Evolutionary conservation across 2,113 vertebrate genomes (phyloP).

Genomic region (Grammomys surdaster): DNA sequence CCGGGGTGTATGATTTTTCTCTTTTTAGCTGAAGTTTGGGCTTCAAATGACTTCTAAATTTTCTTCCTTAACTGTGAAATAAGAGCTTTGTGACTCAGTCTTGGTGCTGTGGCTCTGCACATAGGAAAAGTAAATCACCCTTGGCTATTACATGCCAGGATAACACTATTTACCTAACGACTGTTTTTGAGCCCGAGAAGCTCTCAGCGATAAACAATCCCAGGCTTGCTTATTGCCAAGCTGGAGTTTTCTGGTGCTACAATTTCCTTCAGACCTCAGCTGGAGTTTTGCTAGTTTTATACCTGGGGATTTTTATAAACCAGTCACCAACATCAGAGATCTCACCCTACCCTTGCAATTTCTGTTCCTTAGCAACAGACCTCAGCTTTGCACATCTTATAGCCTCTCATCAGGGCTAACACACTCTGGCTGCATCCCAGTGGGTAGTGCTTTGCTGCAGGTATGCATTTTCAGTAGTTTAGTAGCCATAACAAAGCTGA

Average conservation of each 20-base stretch:
- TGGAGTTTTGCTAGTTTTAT: slow-evolving; percentile 38
- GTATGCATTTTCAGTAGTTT: slow-evolving; percentile 53
- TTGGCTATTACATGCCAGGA: neutral
- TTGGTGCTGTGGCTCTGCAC: neutral
- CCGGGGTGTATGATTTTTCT: neutral
- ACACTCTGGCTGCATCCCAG: neutral
- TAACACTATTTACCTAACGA: neutral
- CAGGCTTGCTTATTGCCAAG: slow-evolving; percentile 16
- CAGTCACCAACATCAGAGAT: neutral
- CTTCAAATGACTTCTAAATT: neutral
- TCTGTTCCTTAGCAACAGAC: slow-evolving; percentile 55
- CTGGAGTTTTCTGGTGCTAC: neutral
- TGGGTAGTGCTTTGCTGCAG: neutral
- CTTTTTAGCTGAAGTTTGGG: neutral
- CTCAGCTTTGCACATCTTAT: slow-evolving; percentile 24
- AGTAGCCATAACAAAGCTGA: slow-evolving; percentile 21
- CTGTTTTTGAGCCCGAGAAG: neutral
- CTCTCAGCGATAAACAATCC: slow-evolving; percentile 20
- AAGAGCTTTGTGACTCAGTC: neutral
- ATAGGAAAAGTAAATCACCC: neutral
- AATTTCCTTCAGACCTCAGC: neutral
- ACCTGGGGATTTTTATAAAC: slow-evolving; percentile 28
- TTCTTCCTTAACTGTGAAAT: neutral
- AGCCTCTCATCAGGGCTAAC: neutral
- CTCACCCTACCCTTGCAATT: neutral